These are phyloP conservation scores for Trissonchulus latispiculum DNA, from an alignment of 2,888 invertebrate species.

Conservation along the genomic window DNA sequence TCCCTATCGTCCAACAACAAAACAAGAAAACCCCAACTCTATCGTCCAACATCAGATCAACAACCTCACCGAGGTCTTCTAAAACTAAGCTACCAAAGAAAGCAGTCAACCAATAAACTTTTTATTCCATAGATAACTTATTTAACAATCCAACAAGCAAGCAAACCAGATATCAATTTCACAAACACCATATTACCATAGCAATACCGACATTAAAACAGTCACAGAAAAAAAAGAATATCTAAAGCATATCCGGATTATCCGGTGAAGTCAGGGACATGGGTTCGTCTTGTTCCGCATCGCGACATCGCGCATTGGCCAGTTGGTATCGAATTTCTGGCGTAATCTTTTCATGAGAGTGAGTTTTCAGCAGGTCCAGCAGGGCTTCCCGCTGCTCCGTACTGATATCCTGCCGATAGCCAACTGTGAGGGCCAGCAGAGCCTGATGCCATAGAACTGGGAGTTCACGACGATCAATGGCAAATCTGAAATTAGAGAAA, in stretches of 20 bases:
- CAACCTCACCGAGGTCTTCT: too few species aligned
- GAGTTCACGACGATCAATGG: conserved; percentile 66
- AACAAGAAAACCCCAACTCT: too few species aligned
- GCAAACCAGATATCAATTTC: too few species aligned
- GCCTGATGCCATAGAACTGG: conserved; percentile 97
- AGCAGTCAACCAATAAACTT: too few species aligned
- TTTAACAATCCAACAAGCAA: too few species aligned
- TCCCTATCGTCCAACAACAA: too few species aligned
- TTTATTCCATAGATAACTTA: too few species aligned
- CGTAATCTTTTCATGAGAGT: conserved; percentile 58
- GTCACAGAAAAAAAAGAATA: too few species aligned
- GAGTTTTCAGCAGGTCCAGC: conserved; percentile 61
- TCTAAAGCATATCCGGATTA: conserved; percentile 1
- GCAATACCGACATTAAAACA: too few species aligned
- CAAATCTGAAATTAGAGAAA: conserved; percentile 61
- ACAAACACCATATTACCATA: too few species aligned
- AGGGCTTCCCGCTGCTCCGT: conserved; percentile 80
- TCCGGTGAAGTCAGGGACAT: background rate
- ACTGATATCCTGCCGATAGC: conserved; percentile 88
- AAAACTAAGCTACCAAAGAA: too few species aligned
- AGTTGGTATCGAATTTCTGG: conserved; percentile 76
- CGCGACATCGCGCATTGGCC: conserved; percentile 68
- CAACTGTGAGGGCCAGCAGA: conserved; percentile 78
- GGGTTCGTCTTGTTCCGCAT: conserved; percentile 44
- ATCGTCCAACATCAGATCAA: too few species aligned